phyloP scores from a whole-genome alignment of 2,797 vertebrate genomes.

The Alcedo quadribrachys region DNA sequence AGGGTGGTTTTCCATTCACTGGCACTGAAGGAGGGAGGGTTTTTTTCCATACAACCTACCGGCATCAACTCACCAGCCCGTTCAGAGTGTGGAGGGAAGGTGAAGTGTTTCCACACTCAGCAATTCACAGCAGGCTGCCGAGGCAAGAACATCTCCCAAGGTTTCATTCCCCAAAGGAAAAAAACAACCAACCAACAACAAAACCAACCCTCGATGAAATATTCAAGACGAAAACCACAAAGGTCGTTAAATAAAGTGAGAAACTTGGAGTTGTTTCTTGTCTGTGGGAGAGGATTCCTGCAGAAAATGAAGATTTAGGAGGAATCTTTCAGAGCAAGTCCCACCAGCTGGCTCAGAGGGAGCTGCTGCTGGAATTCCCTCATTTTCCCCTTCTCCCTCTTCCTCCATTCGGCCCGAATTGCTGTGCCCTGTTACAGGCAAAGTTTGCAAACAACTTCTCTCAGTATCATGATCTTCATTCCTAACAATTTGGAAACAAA shows the following conservation, averaged over 20 bases:
- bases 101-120: constrained; percentile 5
- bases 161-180: neutral
- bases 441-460: neutral
- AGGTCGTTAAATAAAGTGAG: neutral
- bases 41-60: neutral
- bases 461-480: neutral
- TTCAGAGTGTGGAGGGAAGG: neutral
- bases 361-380: neutral
- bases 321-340: neutral
- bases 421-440: neutral
- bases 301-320: neutral
- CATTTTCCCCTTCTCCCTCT: neutral
- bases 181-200: neutral
- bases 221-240: neutral
- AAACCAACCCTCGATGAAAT: neutral
- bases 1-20: neutral
- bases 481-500: neutral
- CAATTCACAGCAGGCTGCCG: neutral
- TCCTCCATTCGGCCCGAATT: neutral
- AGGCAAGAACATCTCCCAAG: constrained; percentile 4
- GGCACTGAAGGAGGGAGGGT: neutral
- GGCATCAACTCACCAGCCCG: neutral
- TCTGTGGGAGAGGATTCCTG: neutral
- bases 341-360: neutral
- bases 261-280: neutral